phyloP scores from a whole-genome alignment of 2,797 vertebrate species.

The Anguilla obscura region DNA sequence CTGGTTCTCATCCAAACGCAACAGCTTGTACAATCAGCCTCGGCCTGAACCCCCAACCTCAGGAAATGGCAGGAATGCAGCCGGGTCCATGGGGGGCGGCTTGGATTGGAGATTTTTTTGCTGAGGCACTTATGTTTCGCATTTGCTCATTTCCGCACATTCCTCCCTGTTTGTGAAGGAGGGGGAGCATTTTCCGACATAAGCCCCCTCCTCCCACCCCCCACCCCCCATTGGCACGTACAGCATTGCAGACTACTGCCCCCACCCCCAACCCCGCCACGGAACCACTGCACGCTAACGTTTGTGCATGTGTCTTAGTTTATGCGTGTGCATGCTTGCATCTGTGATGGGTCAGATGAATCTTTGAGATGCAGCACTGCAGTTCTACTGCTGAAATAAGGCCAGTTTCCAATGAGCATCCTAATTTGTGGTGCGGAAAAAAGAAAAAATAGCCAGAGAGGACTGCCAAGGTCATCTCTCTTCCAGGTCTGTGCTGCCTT shows the following conservation, averaged over 20 bases:
- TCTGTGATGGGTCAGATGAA: background rate
- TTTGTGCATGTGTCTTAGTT: background rate
- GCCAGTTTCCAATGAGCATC: constrained; percentile 57
- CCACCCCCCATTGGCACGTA: constrained; percentile 44
- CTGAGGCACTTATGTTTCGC: constrained; percentile 64
- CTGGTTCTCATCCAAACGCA: constrained; percentile 59
- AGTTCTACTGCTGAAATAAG: constrained; percentile 53
- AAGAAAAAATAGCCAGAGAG: background rate
- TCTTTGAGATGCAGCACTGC: constrained; percentile 41
- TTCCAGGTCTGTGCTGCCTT: background rate
- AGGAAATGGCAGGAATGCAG: constrained; percentile 57
- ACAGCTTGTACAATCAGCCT: constrained; percentile 53
- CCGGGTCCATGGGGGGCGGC: constrained; percentile 54
- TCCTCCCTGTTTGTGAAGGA: constrained; percentile 50
- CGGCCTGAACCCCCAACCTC: constrained; percentile 46
- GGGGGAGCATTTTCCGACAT: constrained; percentile 33
- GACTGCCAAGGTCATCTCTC: background rate
- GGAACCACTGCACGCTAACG: constrained; percentile 17
- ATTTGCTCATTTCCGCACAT: constrained; percentile 64
- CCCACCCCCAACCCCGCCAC: constrained; percentile 34
- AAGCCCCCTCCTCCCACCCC: constrained; percentile 35
- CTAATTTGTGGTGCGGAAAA: constrained; percentile 47
- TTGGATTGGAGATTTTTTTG: constrained; percentile 57
- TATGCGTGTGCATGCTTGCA: background rate
- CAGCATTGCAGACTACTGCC: constrained; percentile 46